phyloP scores from a whole-genome alignment of 2,113 vertebrate species.

The Sylvietta virens region DNA sequence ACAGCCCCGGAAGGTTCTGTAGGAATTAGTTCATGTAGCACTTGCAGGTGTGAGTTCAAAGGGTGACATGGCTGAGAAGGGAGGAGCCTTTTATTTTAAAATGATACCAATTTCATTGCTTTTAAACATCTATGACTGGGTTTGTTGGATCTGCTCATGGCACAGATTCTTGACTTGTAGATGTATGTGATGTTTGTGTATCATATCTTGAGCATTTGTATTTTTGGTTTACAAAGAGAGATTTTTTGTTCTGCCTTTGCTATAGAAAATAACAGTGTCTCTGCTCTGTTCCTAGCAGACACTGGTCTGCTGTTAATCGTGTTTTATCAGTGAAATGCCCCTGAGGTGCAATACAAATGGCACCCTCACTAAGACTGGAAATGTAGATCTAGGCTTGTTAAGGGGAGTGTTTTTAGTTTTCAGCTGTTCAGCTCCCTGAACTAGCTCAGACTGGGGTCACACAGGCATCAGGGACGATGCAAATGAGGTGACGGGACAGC shows the following conservation, averaged over 20 bases:
- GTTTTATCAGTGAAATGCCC: background rate
- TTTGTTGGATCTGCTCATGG: background rate
- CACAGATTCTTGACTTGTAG: background rate
- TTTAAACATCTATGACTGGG: background rate
- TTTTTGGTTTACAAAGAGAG: background rate
- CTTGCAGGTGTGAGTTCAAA: background rate
- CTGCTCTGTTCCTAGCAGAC: background rate
- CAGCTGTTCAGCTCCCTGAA: background rate
- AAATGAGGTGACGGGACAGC: background rate
- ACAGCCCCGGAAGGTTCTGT: background rate
- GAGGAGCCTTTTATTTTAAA: background rate
- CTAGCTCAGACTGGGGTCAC: background rate
- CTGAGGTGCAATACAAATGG: background rate
- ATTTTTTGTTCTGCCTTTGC: background rate
- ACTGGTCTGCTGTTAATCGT: background rate
- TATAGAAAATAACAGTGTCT: background rate
- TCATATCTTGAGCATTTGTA: background rate
- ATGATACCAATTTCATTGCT: background rate
- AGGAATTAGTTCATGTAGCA: background rate
- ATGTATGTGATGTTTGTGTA: background rate
- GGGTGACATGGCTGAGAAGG: background rate
- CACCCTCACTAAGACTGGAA: background rate
- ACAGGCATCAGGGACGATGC: background rate
- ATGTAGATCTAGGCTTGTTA: background rate
- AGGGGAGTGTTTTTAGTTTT: background rate